A percentile compares a stretch with the other conserved stretches of the same genome.
Evolutionary conservation across 2,113 vertebrate genomes (phyloP).

Genomic region (Anhinga anhinga): DNA sequence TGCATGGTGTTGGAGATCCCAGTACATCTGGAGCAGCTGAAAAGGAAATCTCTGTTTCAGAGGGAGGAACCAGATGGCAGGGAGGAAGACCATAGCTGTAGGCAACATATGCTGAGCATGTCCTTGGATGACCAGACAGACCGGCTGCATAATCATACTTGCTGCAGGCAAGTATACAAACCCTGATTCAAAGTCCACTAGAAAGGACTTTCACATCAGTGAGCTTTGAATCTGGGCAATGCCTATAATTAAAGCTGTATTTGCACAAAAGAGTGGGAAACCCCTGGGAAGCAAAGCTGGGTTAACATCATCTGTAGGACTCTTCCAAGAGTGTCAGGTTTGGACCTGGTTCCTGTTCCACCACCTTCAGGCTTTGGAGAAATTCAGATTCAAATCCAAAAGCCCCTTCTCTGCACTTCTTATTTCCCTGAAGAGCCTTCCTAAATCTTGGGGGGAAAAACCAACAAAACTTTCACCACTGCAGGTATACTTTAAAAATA

Average conservation of each 20-base stretch:
- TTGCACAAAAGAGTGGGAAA: neutral
- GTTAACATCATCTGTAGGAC: neutral
- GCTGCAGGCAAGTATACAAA: neutral
- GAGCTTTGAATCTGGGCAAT: neutral
- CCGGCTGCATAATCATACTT: neutral
- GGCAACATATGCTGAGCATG: neutral
- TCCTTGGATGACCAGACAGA: neutral
- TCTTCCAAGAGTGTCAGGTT: neutral
- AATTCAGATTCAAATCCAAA: neutral
- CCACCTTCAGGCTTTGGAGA: neutral
- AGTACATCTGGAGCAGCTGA: neutral
- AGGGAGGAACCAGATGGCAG: neutral
- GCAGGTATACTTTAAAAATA: neutral
- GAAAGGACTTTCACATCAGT: neutral
- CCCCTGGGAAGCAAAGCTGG: neutral
- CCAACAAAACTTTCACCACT: neutral
- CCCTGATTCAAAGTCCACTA: neutral
- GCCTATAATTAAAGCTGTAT: neutral
- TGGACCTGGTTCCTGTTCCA: neutral
- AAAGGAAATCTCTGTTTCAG: neutral
- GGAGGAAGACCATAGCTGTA: neutral
- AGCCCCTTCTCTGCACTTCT: neutral
- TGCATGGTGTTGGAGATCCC: accelerated
- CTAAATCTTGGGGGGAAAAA: neutral
- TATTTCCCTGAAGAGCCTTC: neutral